Conservation (phyloP, 1,140 invertebrate species). For the Lordiphosa mommai region DNA sequence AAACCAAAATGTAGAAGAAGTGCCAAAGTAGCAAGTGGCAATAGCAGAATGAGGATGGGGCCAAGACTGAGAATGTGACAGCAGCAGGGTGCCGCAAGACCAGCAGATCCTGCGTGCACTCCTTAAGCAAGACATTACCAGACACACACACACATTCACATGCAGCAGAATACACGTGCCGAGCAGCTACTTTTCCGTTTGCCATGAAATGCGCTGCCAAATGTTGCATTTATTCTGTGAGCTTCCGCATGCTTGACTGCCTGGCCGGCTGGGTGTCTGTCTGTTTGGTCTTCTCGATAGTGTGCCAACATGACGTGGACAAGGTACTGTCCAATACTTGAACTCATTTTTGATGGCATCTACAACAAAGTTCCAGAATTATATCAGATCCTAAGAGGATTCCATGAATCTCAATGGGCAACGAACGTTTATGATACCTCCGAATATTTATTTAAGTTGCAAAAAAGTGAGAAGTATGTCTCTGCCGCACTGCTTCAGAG, state of each 20-base stretch:
- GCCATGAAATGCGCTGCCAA: slow-evolving; percentile 62
- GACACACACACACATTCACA: slow-evolving; percentile 9
- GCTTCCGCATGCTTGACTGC: slow-evolving; percentile 48
- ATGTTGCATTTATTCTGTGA: slow-evolving; percentile 76
- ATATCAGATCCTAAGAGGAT: too few relatives aligned
- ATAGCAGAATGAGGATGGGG: slow-evolving; percentile 48
- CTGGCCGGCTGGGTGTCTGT: slow-evolving; percentile 6
- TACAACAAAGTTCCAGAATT: too few relatives aligned
- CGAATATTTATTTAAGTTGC: too few relatives aligned
- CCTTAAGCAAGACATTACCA: slow-evolving; percentile 27
- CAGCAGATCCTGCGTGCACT: slow-evolving; percentile 24
- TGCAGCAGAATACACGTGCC: slow-evolving; percentile 11
- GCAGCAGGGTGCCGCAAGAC: slow-evolving; percentile 43
- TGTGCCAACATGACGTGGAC: neutral
- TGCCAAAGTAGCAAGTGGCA: slow-evolving; percentile 56
- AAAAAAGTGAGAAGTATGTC: too few relatives aligned
- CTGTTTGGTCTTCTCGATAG: neutral
- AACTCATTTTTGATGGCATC: too few relatives aligned
- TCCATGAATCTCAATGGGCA: neutral
- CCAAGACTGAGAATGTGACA: slow-evolving; percentile 34
- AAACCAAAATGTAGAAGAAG: slow-evolving; percentile 27
- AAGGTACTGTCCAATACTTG: neutral
- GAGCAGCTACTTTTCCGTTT: slow-evolving; percentile 61
- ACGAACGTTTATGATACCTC: too few relatives aligned
- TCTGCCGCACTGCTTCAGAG: too few relatives aligned